Conservation (phyloP, 2,113 vertebrate genomes). For the Malaclemys terrapin region DNA sequence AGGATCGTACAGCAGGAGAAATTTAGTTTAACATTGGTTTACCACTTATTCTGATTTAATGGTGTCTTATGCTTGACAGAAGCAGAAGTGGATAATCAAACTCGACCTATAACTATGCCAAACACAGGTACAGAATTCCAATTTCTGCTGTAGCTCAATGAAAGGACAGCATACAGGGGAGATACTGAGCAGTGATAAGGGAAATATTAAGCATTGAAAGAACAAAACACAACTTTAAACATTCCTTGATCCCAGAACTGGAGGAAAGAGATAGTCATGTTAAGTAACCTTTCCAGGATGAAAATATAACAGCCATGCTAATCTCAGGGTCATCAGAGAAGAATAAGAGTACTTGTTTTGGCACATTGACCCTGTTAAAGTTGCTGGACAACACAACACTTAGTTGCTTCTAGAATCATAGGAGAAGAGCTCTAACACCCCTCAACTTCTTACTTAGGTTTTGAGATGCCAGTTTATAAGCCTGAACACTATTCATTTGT, state of each 20-base stretch:
- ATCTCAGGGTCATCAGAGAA: too few relatives aligned
- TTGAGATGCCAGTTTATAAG: fast-evolving
- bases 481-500: neutral
- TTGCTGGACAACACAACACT: neutral
- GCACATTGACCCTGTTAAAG: neutral
- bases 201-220: neutral
- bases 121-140: neutral
- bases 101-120: neutral
- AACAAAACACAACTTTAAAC: neutral
- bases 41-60: neutral
- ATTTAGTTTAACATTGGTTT: too few relatives aligned
- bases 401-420: neutral
- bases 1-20: too few relatives aligned
- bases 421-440: neutral
- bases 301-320: neutral
- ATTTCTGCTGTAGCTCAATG: neutral
- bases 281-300: neutral
- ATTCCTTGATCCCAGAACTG: neutral
- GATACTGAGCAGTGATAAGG: neutral
- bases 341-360: neutral
- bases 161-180: neutral
- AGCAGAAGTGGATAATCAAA: neutral
- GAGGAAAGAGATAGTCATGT: neutral
- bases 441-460: fast-evolving
- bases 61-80: neutral